phyloP scores from a whole-genome alignment of 2,888 invertebrate genomes.

The Petrolisthes cinctipes region DNA sequence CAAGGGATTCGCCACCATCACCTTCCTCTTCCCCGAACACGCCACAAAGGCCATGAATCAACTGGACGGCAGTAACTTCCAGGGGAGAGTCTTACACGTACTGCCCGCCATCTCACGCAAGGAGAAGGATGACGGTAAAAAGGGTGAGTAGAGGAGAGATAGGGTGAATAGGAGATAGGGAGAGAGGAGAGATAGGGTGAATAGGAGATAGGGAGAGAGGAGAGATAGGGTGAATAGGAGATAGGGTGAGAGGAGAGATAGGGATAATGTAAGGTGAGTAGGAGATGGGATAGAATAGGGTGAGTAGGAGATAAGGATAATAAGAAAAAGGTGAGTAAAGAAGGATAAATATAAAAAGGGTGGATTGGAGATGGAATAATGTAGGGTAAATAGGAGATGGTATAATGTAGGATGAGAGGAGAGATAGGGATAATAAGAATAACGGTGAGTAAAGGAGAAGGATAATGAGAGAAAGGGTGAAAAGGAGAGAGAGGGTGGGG shows the following conservation, averaged over 20 bases:
- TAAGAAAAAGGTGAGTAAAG: too few species aligned
- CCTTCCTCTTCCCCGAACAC: constrained; percentile 94
- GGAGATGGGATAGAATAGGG: too few species aligned
- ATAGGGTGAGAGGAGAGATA: not conserved
- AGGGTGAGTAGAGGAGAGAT: not conserved
- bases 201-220: not conserved
- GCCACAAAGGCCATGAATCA: constrained; percentile 89
- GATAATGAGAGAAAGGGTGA: too few species aligned
- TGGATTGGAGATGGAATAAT: too few species aligned
- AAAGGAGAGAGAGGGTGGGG: not conserved
- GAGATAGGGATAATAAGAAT: too few species aligned
- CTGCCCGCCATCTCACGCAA: constrained; percentile 85
- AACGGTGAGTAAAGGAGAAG: too few species aligned
- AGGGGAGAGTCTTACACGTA: constrained; percentile 93
- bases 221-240: not conserved
- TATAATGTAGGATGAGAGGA: too few species aligned
- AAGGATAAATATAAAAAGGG: too few species aligned
- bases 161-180: constrained; percentile 33
- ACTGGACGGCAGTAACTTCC: constrained; percentile 90
- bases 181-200: not conserved
- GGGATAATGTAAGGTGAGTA: too few species aligned
- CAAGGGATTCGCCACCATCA: constrained; percentile 94
- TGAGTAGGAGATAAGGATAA: too few species aligned
- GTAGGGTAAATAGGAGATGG: too few species aligned
- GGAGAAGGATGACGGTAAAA: constrained; percentile 38